These are phyloP conservation scores for Asteroscopus sphinx DNA, from an alignment of 2,888 invertebrate genomes.

Conservation along the genomic window DNA sequence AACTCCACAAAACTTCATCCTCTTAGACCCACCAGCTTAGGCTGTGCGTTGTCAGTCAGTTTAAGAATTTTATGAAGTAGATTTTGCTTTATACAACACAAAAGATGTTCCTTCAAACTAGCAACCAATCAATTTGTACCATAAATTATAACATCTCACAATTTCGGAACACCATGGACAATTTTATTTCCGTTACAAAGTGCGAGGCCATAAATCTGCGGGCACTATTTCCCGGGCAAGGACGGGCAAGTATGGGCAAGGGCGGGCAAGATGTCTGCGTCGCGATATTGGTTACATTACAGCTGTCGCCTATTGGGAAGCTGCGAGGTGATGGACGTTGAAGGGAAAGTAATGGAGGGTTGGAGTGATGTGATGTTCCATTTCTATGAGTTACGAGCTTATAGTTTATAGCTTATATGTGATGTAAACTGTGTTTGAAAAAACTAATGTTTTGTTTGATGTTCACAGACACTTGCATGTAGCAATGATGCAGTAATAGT, in stretches of 20 bases:
- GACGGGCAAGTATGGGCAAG: constrained; percentile 13
- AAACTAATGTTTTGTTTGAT: too few species aligned
- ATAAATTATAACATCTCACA: constrained; percentile 42
- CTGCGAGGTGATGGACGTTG: constrained; percentile 13
- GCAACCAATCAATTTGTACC: constrained; percentile 24
- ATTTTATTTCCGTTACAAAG: constrained; percentile 57
- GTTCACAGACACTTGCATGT: too few species aligned
- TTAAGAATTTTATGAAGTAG: too few species aligned
- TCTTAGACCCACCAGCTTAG: too few species aligned
- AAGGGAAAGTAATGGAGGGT: constrained; percentile 15
- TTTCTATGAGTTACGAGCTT: not conserved
- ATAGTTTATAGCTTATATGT: too few species aligned
- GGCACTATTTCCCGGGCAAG: constrained; percentile 33
- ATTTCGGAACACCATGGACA: constrained; percentile 30
- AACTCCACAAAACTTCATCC: too few species aligned
- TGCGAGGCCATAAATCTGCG: constrained; percentile 46
- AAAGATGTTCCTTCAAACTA: not conserved
- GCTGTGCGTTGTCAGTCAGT: too few species aligned
- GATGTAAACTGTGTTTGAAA: too few species aligned
- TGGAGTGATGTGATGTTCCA: constrained; percentile 6
- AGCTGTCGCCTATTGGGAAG: constrained; percentile 19
- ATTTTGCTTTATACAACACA: not conserved
- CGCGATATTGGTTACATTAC: constrained; percentile 38
- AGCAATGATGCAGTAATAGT: too few species aligned
- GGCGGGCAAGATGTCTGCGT: constrained; percentile 18